phyloP scores from a whole-genome alignment of 1,140 invertebrate species.

The Brachionus manjavacas region DNA sequence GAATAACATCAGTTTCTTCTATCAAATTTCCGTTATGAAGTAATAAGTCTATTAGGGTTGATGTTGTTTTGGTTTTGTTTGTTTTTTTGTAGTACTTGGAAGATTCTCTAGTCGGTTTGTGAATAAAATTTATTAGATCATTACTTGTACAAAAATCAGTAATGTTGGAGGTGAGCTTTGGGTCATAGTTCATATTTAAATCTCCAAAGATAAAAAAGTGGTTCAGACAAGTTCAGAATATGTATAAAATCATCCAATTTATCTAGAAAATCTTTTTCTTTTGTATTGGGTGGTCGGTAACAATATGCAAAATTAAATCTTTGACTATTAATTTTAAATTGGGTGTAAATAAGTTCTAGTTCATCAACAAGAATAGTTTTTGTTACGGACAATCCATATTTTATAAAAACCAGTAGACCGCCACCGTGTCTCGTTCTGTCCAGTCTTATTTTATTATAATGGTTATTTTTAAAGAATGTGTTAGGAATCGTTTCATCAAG shows the following conservation, averaged over 20 bases:
- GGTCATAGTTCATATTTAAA: background rate
- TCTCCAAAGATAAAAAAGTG: background rate
- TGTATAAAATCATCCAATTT: background rate
- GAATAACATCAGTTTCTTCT: background rate
- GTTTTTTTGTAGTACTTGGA: background rate
- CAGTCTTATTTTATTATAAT: background rate
- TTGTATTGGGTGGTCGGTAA: background rate
- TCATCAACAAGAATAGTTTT: background rate
- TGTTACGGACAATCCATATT: background rate
- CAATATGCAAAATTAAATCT: background rate
- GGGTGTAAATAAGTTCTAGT: background rate
- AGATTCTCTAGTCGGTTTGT: background rate
- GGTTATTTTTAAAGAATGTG: background rate
- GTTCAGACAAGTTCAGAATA: background rate
- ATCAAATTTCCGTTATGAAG: background rate
- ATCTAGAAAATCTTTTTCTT: background rate
- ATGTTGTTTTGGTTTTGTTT: background rate
- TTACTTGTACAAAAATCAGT: background rate
- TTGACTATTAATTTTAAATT: background rate
- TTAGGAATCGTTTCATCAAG: background rate
- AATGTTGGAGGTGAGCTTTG: background rate
- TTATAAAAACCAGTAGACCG: background rate
- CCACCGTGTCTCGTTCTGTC: background rate
- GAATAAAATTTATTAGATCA: background rate
- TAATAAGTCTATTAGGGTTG: background rate